Evolutionary conservation across 2,888 invertebrate species (phyloP).

Genomic region (Latrodectus elegans): DNA sequence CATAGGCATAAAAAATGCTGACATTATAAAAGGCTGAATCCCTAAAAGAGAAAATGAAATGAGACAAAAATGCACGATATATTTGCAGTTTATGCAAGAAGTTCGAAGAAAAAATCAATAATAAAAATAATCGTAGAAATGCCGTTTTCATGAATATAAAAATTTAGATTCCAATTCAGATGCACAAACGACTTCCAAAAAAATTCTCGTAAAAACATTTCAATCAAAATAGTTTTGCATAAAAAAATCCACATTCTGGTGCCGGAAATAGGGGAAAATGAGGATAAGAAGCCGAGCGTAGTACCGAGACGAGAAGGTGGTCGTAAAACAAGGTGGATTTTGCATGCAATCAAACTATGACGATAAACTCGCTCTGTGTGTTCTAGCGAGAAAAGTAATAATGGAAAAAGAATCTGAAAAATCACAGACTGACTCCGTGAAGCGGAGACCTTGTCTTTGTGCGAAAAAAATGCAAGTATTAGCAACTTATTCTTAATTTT

Average conservation of each 20-base stretch:
- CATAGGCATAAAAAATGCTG: too few species aligned
- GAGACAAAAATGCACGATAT: too few species aligned
- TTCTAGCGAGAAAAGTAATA: neutral
- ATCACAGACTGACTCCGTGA: neutral
- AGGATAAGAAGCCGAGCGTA: slow-evolving; percentile 33
- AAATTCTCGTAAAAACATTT: too few species aligned
- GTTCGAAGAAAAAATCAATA: too few species aligned
- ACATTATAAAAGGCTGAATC: too few species aligned
- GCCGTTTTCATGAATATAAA: too few species aligned
- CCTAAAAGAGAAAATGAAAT: too few species aligned
- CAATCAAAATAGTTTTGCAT: too few species aligned
- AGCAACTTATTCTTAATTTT: slow-evolving; percentile 20
- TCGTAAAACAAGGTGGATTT: neutral
- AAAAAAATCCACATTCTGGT: neutral
- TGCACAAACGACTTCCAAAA: too few species aligned
- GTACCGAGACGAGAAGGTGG: slow-evolving; percentile 19
- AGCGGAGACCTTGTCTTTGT: slow-evolving; percentile 17
- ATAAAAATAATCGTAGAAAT: too few species aligned
- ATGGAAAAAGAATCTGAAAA: neutral
- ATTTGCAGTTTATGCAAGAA: too few species aligned
- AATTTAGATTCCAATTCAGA: too few species aligned
- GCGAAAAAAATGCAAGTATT: slow-evolving; percentile 23
- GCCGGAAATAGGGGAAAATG: slow-evolving; percentile 42
- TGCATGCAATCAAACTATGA: neutral
- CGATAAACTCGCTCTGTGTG: neutral